Evolutionary conservation across 2,113 vertebrate species (phyloP).

Genomic region (Upupa epops): DNA sequence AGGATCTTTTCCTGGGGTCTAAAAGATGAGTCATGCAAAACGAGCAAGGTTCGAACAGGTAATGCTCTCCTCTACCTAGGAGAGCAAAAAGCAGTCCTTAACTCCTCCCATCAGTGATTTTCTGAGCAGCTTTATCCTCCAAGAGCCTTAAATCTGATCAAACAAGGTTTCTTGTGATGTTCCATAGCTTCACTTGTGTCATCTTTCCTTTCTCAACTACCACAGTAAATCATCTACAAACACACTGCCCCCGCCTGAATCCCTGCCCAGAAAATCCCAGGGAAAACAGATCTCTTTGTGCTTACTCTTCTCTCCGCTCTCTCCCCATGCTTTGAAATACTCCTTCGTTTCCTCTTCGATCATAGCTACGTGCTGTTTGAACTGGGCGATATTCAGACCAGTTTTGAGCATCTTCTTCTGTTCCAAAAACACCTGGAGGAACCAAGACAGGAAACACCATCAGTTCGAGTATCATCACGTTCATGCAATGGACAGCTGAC

Average conservation of each 20-base stretch:
- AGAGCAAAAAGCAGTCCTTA: not conserved
- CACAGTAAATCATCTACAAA: not conserved
- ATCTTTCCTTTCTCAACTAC: not conserved
- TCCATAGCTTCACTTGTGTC: not conserved
- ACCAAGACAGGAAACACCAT: not conserved
- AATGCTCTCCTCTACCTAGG: no score
- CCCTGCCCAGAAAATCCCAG: not conserved
- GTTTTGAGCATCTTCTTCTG: constrained; percentile 99
- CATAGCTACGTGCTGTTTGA: constrained; percentile 85
- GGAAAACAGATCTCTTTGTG: not conserved
- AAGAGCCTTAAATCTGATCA: not conserved
- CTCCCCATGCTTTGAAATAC: constrained; percentile 94
- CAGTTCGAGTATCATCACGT: not conserved
- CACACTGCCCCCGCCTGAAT: not conserved
- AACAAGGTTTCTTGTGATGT: not conserved
- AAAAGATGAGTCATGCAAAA: not conserved
- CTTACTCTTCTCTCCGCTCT: constrained; percentile 90
- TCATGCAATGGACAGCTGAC: not conserved
- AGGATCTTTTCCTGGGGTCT: not conserved
- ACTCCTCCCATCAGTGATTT: not conserved
- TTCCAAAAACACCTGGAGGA: constrained; percentile 89
- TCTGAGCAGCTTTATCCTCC: not conserved
- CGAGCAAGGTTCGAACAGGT: fast-evolving
- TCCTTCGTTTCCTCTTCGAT: constrained; percentile 92
- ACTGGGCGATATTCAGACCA: constrained; percentile 90